Conservation (phyloP, 2,113 vertebrate species). For the Trochalopteron elliotii region DNA sequence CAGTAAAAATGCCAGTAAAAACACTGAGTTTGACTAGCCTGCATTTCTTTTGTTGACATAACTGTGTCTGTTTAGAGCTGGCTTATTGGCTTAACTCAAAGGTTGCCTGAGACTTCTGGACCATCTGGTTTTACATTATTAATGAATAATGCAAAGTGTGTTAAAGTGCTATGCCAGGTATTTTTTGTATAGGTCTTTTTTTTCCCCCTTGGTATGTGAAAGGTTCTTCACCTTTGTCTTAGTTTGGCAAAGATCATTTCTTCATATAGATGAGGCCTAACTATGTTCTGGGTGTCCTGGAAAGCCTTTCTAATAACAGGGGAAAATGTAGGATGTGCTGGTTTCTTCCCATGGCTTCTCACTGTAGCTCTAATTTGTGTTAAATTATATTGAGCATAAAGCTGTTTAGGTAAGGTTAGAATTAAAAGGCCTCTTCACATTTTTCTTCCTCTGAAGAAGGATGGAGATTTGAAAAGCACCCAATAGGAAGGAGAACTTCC, state of each 20-base stretch:
- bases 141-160: not conserved
- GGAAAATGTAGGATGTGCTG: not conserved
- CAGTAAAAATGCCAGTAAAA: conserved; percentile 15
- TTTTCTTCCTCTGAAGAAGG: not conserved
- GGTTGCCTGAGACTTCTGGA: not conserved
- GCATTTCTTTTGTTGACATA: not conserved
- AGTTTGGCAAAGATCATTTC: not conserved
- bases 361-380: not conserved
- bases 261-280: not conserved
- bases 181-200: not conserved
- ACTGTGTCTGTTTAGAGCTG: conserved; percentile 4
- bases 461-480: not conserved
- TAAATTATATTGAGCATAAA: not conserved
- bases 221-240: not conserved
- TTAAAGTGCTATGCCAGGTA: not conserved
- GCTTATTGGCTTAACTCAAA: conserved; percentile 13
- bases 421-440: not conserved
- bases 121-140: not conserved
- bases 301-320: not conserved
- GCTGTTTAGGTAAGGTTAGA: not conserved
- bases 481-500: not conserved
- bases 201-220: not conserved
- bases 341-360: not conserved
- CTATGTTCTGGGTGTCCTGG: not conserved
- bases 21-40: not conserved